phyloP scores from a whole-genome alignment of 2,797 vertebrate genomes.

The Cuculus canorus region DNA sequence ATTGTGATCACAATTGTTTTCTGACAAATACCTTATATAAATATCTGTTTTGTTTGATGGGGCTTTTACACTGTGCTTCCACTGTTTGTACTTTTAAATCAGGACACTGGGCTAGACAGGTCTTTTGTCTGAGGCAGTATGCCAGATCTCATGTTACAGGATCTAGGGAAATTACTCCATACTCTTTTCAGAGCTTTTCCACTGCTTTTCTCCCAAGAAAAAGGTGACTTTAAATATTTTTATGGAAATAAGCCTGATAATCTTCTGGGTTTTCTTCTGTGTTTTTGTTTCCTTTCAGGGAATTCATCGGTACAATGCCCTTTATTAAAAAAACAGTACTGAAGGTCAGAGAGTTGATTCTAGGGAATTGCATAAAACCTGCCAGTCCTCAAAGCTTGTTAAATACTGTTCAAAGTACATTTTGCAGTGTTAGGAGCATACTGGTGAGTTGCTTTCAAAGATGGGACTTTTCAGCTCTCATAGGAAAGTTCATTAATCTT shows the following conservation, averaged over 20 bases:
- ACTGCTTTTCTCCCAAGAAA: neutral
- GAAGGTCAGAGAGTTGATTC: neutral
- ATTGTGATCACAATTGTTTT: neutral
- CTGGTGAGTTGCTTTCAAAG: neutral
- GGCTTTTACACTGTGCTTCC: neutral
- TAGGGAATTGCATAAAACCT: neutral
- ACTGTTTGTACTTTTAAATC: neutral
- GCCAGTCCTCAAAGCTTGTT: neutral
- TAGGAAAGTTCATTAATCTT: neutral
- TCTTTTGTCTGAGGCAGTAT: neutral
- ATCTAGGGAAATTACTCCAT: neutral
- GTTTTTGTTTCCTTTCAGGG: neutral
- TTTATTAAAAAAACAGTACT: neutral
- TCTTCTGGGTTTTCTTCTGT: neutral
- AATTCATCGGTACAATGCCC: neutral
- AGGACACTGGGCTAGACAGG: neutral
- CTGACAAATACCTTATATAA: neutral
- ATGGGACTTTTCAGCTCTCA: neutral
- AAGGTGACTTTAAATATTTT: neutral
- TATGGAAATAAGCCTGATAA: neutral
- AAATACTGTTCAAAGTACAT: neutral
- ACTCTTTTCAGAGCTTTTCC: neutral
- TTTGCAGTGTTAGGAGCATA: neutral
- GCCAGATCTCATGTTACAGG: neutral
- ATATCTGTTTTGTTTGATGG: neutral